Conservation (phyloP, 2,888 invertebrate genomes). For the Ennomos erosarius region DNA sequence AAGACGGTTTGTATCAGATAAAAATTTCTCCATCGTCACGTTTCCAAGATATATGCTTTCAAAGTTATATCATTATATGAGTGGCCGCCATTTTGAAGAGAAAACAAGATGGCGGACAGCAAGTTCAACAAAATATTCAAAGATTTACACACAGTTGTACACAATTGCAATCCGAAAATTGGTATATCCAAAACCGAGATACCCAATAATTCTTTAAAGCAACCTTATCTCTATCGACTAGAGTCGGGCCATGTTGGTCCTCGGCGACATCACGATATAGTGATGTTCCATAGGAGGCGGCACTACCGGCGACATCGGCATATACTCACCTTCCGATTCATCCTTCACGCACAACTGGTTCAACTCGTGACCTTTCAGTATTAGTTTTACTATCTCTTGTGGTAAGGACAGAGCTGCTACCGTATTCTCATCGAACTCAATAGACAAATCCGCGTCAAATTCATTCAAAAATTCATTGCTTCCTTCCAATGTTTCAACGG, state of each 20-base stretch:
- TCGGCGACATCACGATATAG: conserved; percentile 77
- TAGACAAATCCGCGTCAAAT: conserved; percentile 62
- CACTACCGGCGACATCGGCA: conserved; percentile 76
- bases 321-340: conserved; percentile 66
- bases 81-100: too few species aligned
- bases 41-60: too few species aligned
- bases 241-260: conserved; percentile 66
- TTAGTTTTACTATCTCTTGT: conserved; percentile 71
- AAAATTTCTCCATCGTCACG: too few species aligned
- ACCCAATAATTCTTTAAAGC: neutral
- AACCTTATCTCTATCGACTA: conserved; percentile 16
- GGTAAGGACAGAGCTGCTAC: conserved; percentile 66
- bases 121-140: too few species aligned
- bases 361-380: conserved; percentile 61
- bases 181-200: neutral
- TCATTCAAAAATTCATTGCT: conserved; percentile 54
- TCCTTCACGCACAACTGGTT: conserved; percentile 57
- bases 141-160: too few species aligned
- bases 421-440: conserved; percentile 63
- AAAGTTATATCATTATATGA: too few species aligned
- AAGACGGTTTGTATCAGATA: too few species aligned
- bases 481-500: conserved; percentile 72
- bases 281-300: conserved; percentile 68
- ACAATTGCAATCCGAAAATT: too few species aligned
- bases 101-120: too few species aligned